A percentile compares a stretch with the other conserved stretches of the same genome.
phyloP scores from a whole-genome alignment of 2,113 vertebrate species.

The Octodon degus region DNA sequence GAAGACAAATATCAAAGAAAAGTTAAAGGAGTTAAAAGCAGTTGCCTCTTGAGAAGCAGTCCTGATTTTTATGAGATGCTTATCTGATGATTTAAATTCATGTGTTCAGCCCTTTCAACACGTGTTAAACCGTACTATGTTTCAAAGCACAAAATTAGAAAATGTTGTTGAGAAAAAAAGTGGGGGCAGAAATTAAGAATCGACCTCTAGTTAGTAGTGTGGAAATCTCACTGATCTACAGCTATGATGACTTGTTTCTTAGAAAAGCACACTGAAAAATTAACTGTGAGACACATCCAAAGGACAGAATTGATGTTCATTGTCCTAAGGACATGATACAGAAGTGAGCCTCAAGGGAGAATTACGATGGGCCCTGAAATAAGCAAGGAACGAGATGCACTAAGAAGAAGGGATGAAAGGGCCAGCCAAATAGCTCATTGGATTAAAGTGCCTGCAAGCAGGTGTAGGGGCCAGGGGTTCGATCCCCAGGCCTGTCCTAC shows the following conservation, averaged over 20 bases:
- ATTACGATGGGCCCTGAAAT: background rate
- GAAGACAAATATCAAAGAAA: background rate
- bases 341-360: background rate
- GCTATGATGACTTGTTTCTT: background rate
- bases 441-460: no score
- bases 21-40: background rate
- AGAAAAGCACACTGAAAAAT: constrained; percentile 22
- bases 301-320: background rate
- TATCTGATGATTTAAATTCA: constrained; percentile 14
- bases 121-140: background rate
- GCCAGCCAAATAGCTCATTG: no score
- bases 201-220: background rate
- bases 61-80: background rate
- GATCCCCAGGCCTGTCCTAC: no score
- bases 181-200: constrained; percentile 17
- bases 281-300: background rate
- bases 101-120: background rate
- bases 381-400: background rate
- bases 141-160: constrained; percentile 56
- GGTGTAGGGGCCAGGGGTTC: no score
- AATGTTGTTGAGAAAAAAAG: background rate
- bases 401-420: background rate
- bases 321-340: background rate
- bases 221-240: background rate
- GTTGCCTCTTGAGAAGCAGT: background rate